phyloP scores from a whole-genome alignment of 2,888 invertebrate genomes.

The Monoplex corrugatus region DNA sequence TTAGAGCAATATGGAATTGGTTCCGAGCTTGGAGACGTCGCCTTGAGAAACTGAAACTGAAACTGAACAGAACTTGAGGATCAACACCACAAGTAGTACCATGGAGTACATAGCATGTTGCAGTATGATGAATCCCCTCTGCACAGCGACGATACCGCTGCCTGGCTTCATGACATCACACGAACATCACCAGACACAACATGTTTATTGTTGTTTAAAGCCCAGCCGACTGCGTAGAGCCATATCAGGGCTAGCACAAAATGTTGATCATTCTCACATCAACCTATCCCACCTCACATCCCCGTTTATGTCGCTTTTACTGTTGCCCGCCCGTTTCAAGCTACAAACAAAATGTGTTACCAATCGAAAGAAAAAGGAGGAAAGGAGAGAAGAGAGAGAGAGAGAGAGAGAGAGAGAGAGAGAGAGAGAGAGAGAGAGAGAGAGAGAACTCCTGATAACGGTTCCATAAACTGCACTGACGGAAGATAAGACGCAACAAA shows the following conservation, averaged over 20 bases:
- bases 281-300: slow-evolving; percentile 16
- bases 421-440: slow-evolving; percentile 25
- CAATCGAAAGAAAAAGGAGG: not conserved
- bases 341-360: not conserved
- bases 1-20: too few species aligned
- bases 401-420: slow-evolving; percentile 24
- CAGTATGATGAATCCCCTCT: not conserved
- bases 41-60: not conserved
- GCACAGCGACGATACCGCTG: not conserved
- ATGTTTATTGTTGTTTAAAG: too few species aligned
- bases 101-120: not conserved
- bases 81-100: not conserved
- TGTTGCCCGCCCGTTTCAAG: not conserved
- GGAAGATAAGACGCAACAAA: not conserved
- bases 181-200: slow-evolving; percentile 14
- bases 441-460: not conserved
- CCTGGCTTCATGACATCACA: not conserved
- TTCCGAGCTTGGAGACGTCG: too few species aligned
- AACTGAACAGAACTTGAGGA: not conserved
- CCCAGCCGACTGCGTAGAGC: too few species aligned
- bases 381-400: not conserved
- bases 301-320: slow-evolving; percentile 35
- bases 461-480: not conserved
- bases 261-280: slow-evolving; percentile 24
- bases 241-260: too few species aligned